Evolutionary conservation across 1,140 invertebrate genomes (phyloP), one percentile per base, ranked within the genome.

Genomic region (Philopotamus ludificatus): DNA sequence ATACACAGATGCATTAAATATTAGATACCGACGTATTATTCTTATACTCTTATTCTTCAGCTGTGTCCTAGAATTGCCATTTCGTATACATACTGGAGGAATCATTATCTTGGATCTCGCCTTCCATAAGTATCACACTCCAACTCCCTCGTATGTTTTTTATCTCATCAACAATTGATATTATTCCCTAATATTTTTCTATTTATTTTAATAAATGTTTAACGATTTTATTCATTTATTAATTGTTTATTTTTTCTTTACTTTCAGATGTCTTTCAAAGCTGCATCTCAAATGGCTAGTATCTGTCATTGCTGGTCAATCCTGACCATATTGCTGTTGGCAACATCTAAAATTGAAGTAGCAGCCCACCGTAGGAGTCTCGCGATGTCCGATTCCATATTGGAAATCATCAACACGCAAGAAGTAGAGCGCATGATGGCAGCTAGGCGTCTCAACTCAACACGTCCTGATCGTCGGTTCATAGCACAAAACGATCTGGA

Each of bases 381-480:
- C 25, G 15, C 39, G 45, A 4, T 23, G 1, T 77, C 78, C 55
- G 82, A 82, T 67, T 84, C 83, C 15, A 84, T 85, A 62, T 72
- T 84, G 68, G 83, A 84, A 63, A 83, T 85, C 34, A 84, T 85
- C 50, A 81, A 84, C 70, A 84, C 80, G 8, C 77, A 83, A 63
- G 78, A 83, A 74, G 82, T 85, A 1, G 80, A 83, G 67, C 74
- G 76, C 50, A 73, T 84, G 54, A 67, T 85, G 12, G 81, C 80
- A 0, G 80, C 76, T 65, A 74, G 77, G 55, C 75, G 72, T 67
- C 73, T 75, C 15, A 77, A 76, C 59, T 70, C 49, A 54, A 74
- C 66, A 59, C 71, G 72, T 69, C 74, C 22, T 54, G 74, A 68
- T 64, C 76, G 47, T 66, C 76, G 66, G 57, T 83, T 44, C 73